phyloP scores from a whole-genome alignment of 2,113 vertebrate genomes.

The Pseudorasbora parva region DNA sequence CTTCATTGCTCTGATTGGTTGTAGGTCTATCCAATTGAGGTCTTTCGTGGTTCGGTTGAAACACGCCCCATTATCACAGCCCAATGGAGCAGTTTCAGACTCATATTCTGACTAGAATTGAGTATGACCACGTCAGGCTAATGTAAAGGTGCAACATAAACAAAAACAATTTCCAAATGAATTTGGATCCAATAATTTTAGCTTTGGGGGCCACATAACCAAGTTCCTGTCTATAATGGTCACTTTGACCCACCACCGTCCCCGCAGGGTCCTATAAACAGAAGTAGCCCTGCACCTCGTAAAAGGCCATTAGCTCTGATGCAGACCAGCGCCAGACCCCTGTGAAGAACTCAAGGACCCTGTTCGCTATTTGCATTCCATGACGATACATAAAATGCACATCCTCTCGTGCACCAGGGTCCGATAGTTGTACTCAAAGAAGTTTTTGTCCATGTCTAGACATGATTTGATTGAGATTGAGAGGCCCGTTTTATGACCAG shows the following conservation, averaged over 20 bases:
- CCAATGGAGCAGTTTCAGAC: no score
- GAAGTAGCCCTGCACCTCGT: conserved; percentile 47
- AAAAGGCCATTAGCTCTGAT: conserved; percentile 51
- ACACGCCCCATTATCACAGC: no score
- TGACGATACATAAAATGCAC: conserved; percentile 19
- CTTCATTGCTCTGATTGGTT: no score
- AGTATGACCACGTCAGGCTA: no score
- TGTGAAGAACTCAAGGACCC: conserved; percentile 52
- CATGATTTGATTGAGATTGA: conserved; percentile 1
- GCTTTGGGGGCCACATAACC: background rate
- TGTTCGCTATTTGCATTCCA: conserved; percentile 41
- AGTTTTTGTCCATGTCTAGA: conserved; percentile 40
- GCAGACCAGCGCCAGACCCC: conserved; percentile 53
- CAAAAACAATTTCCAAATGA: background rate
- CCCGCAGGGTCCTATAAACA: conserved; percentile 52
- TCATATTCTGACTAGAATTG: no score
- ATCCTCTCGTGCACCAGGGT: background rate
- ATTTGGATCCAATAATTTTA: background rate
- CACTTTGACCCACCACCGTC: conserved; percentile 38
- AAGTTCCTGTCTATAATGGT: conserved; percentile 22
- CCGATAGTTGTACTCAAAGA: conserved; percentile 13
- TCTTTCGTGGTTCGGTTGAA: no score
- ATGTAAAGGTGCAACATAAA: background rate
- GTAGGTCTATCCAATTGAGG: no score
- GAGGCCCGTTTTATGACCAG: background rate